Evolutionary conservation across 30 jellyfish, hydroid and myxozoan genomes (phyloP).

Genomic region (Hydractinia echinata): DNA sequence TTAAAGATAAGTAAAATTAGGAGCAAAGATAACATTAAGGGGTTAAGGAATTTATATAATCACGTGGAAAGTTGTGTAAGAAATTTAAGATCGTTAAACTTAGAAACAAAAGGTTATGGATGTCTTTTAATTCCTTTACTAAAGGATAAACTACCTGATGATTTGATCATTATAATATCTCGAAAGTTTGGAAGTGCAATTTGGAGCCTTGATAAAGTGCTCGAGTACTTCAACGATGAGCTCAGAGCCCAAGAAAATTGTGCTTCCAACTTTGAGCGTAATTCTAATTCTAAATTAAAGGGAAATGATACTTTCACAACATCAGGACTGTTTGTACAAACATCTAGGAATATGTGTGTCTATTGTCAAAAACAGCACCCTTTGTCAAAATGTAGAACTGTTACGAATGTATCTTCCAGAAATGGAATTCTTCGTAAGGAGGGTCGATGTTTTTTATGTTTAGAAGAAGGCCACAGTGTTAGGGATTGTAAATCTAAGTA

Average conservation of each 20-base stretch:
- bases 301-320: too few relatives aligned
- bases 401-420: not conserved
- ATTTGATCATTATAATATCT: not conserved
- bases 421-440: not conserved
- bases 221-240: constrained; percentile 12
- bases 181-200: not conserved
- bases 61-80: too few relatives aligned
- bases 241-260: constrained; percentile 13
- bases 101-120: constrained; percentile 25
- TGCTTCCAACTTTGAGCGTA: not conserved
- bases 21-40: not conserved
- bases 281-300: too few relatives aligned
- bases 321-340: too few relatives aligned
- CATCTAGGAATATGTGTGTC: too few relatives aligned
- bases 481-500: constrained; percentile 9
- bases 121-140: constrained; percentile 13
- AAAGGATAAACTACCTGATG: constrained; percentile 6
- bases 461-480: not conserved
- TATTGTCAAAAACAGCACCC: too few relatives aligned
- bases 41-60: constrained; percentile 14
- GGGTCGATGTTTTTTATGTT: not conserved
- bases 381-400: not conserved
- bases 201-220: too few relatives aligned
- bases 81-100: constrained; percentile 23
- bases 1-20: not conserved